Base-by-base conservation (phyloP, 2,113 vertebrate genomes). In the Hepsetus odoe region DNA sequence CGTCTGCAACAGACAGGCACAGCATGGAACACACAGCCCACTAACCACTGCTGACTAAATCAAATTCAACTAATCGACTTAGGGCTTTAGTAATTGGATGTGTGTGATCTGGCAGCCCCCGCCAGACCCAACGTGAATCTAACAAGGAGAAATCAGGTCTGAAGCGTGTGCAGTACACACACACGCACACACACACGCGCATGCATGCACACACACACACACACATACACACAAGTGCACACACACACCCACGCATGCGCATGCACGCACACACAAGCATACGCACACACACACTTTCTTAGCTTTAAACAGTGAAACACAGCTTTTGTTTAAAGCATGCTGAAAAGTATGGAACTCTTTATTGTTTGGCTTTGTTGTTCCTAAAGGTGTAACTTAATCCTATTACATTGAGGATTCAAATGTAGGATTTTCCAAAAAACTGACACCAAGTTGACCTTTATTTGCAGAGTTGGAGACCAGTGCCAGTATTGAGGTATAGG, bases 31-130 rank as follows among this genome's bases (percentile, higher is more conserved):
- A 71, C 56, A 61, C 67, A 61, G 42, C 67, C 76, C 67, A 51
- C 76, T 78, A 51, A 71, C 56, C 67, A 38, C 67, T 62, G 76
- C 76, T 71, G 67, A 78, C 67, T 71, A 70, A 78, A 71, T 78
- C 76, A 71, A 51, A 71, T 71, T 78, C 35, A 70, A 35, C 76
- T 70, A 70, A 78, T 78, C 42, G 68, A 78, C 76, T 78, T 71
- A 62, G 67, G 30, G 76, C 76, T 51, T 62, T 76, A 42, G 62
- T 76, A 68, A 76, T 76, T 76, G 74, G 62, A 68, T 49, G 67
- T 62, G 67, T 71, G 67, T 71, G 76, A 71, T 71, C 67, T 71
- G 76, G 58, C 66, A 46, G 40, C 51, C 28, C 55, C 42, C 40
- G 42, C 65, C n/a, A 59, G 53, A 40, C 42, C 55, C 33, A 58